Evolutionary conservation across 92 coral and sea anemone species (phyloP).

Genomic region (Siderastrea siderea): DNA sequence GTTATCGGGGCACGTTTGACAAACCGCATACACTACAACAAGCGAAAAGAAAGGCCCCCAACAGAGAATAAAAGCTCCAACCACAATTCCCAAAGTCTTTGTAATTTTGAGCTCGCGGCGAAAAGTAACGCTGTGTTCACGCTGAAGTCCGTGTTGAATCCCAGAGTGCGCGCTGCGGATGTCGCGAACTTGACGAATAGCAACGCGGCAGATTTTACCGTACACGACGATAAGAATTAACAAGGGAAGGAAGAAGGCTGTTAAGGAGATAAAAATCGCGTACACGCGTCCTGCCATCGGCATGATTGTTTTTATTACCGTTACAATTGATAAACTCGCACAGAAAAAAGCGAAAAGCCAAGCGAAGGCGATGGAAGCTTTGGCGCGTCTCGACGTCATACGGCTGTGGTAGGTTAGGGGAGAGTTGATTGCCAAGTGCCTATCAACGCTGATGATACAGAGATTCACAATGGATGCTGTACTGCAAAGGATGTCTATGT

Average conservation of each 20-base stretch:
- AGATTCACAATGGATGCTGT: slow-evolving; percentile 86
- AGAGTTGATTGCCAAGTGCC: slow-evolving; percentile 81
- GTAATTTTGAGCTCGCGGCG: slow-evolving; percentile 81
- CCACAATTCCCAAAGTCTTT: slow-evolving; percentile 81
- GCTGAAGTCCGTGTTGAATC: slow-evolving; percentile 45
- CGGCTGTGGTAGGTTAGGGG: slow-evolving; percentile 76
- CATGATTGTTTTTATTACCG: slow-evolving; percentile 43
- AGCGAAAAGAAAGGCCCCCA: slow-evolving; percentile 91
- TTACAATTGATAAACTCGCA: slow-evolving; percentile 75
- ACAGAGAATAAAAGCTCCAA: slow-evolving; percentile 84
- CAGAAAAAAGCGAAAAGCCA: slow-evolving; percentile 81
- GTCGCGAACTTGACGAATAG: slow-evolving; percentile 67
- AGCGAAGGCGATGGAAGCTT: slow-evolving; percentile 66
- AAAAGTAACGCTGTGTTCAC: slow-evolving; percentile 65
- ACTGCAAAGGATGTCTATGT: slow-evolving; percentile 81
- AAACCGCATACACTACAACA: slow-evolving; percentile 69
- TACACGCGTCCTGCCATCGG: slow-evolving; percentile 75
- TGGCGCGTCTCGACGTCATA: slow-evolving; percentile 81
- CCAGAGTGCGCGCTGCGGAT: slow-evolving; percentile 46
- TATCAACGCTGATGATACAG: slow-evolving; percentile 81
- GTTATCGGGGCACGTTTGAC: slow-evolving; percentile 53
- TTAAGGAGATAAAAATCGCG: slow-evolving; percentile 74
- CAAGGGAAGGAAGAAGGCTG: slow-evolving; percentile 78
- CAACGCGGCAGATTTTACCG: slow-evolving; percentile 70
- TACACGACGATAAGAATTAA: slow-evolving; percentile 67